Evolutionary conservation across 2,113 vertebrate species (phyloP), one percentile per base, ranked within the genome.

Genomic region (Lasiurus cinereus): DNA sequence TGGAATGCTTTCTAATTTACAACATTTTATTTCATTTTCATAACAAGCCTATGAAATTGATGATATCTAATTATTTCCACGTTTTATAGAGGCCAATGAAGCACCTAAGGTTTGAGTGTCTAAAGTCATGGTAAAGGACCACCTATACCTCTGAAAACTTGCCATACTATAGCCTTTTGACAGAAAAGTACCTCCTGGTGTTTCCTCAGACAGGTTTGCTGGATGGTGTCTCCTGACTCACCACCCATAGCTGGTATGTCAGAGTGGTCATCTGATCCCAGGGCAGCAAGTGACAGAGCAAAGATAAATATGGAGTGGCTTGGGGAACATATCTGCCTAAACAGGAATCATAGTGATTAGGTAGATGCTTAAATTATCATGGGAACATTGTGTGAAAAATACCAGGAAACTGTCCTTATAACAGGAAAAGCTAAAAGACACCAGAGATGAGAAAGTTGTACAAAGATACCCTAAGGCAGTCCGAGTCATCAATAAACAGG

Each of bases 1-100:
- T 52, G 3, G 43, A 78, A 18, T 79, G 50, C 74, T 87, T 74
- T 79, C 54, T 59, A 87, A 78, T 62, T 87, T 79, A 52, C 24
- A 87, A 3, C 8, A 39, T 79, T 83, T 83, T 39, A 72, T 83
- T 91, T 97, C 22, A 48, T 39, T 62, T 59, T 83, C 33, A 43
- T 6, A 94, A 27, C 36, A 89, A 64, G 89, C 52, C 21, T 66
- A 74, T 59, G 33, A 59, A 70, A 76, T 77, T 31, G 18, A 27
- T n/a, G 21, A 50, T 19, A 66, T 21, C 31, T 88, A 94, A 54
- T 86, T 91, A 72, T 85, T 87, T 85, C 59, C 11, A 43, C 8
- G 84, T 94, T 94, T 64, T 78, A 70, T 59, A 86, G 73, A 76
- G 66, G 33, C 31, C 36, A 46, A 16, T 48, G 69, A 94, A 39